Evolutionary conservation across 2,797 vertebrate species (phyloP).

Genomic region (Eulemur coronatus): DNA sequence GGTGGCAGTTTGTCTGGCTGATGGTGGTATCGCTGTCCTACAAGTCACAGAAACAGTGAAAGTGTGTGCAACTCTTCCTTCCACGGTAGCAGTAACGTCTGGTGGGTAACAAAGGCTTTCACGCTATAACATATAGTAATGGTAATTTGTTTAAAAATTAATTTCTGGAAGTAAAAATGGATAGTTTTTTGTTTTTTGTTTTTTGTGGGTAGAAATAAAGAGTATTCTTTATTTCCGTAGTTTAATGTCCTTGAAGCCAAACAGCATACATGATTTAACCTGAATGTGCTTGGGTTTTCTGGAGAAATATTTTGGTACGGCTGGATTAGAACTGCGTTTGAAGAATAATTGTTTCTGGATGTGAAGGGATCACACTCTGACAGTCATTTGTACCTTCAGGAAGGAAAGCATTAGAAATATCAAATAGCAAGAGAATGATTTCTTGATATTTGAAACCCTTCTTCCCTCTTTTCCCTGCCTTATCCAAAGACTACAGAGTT

Average conservation of each 20-base stretch:
- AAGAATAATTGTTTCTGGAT: conserved; percentile 26
- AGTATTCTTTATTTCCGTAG: not conserved
- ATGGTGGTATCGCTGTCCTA: conserved; percentile 93
- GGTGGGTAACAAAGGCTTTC: conserved; percentile 85
- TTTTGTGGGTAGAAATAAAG: not conserved
- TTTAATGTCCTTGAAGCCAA: not conserved
- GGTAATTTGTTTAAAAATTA: conserved; percentile 44
- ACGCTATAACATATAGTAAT: not conserved
- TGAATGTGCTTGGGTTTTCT: not conserved
- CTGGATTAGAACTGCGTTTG: conserved; percentile 1
- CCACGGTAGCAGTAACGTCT: conserved; percentile 91
- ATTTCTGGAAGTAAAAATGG: not conserved
- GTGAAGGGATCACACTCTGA: not conserved
- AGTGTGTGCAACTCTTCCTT: conserved; percentile 88
- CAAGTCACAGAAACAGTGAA: conserved; percentile 89
- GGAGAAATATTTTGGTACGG: not conserved
- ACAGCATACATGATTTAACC: not conserved
- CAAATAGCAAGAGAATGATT: not conserved
- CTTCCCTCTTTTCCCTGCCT: not conserved
- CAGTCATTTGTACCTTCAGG: not conserved
- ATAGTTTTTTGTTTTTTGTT: not conserved
- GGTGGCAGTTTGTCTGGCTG: conserved; percentile 91
- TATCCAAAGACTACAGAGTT: not conserved
- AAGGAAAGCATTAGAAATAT: not conserved
- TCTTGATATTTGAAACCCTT: not conserved